Conservation (phyloP, 2,888 invertebrate genomes). For the Aleiodes alternator region DNA sequence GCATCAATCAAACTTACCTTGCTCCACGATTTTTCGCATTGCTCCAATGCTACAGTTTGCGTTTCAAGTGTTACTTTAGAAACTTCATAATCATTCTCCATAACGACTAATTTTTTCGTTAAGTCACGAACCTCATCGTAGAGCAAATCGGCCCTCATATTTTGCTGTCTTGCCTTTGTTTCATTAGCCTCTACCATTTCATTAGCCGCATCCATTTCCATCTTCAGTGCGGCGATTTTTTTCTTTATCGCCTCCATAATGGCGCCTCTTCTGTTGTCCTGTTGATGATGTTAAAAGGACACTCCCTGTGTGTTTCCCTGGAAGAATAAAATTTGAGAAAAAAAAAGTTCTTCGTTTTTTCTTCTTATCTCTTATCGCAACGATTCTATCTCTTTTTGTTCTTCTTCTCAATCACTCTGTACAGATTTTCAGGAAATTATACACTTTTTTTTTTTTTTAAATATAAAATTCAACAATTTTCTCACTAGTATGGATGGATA, state of each 20-base stretch:
- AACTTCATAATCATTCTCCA: constrained; percentile 92
- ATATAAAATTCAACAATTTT: constrained; percentile 2
- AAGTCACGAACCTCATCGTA: constrained; percentile 96
- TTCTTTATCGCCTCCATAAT: constrained; percentile 86
- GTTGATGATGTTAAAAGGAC: constrained; percentile 34
- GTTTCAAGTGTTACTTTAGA: constrained; percentile 93
- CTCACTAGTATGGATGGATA: constrained; percentile 36
- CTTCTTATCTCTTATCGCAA: neutral
- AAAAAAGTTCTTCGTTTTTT: constrained; percentile 12
- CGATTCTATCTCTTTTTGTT: constrained; percentile 2
- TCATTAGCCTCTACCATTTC: constrained; percentile 82
- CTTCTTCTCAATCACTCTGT: constrained; percentile 17
- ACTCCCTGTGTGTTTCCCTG: constrained; percentile 41
- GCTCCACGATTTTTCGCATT: constrained; percentile 92
- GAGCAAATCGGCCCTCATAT: constrained; percentile 77
- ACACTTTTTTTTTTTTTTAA: neutral
- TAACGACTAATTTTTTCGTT: constrained; percentile 95
- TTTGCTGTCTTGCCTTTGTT: constrained; percentile 79
- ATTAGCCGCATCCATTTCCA: constrained; percentile 83
- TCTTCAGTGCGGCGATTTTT: constrained; percentile 85
- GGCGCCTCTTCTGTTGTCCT: constrained; percentile 51
- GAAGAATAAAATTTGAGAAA: constrained; percentile 17
- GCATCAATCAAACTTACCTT: constrained; percentile 77
- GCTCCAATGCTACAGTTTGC: constrained; percentile 94
- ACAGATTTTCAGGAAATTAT: constrained; percentile 42